Evolutionary conservation across 2,113 vertebrate genomes (phyloP).

Genomic region (Beaufortia kweichowensis): DNA sequence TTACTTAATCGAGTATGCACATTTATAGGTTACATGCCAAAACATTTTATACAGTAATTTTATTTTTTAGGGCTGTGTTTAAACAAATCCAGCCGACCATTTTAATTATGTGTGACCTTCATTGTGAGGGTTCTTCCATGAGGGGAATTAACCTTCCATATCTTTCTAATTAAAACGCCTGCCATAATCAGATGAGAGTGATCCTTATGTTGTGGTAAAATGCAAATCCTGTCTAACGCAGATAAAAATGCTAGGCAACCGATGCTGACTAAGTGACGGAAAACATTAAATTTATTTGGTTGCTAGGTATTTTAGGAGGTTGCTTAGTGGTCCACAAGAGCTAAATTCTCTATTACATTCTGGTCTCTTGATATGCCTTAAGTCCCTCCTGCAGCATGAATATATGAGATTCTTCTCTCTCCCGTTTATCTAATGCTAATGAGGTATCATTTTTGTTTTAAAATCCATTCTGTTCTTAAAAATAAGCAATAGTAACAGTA

Average conservation of each 20-base stretch:
- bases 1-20: too few relatives aligned
- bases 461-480: too few relatives aligned
- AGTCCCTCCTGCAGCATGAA: too few relatives aligned
- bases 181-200: constrained; percentile 13
- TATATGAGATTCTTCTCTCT: too few relatives aligned
- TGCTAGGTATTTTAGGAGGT: too few relatives aligned
- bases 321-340: too few relatives aligned
- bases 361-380: not conserved
- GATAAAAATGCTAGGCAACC: constrained; percentile 12
- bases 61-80: not conserved
- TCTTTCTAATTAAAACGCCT: constrained; percentile 46
- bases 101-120: constrained; percentile 46
- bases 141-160: constrained; percentile 32
- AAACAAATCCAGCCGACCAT: constrained; percentile 1
- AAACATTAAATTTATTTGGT: not conserved
- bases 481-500: too few relatives aligned
- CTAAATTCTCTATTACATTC: not conserved
- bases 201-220: constrained; percentile 29
- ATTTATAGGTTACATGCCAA: not conserved
- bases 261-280: constrained; percentile 3
- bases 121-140: not conserved
- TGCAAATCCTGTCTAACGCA: constrained; percentile 26
- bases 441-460: too few relatives aligned
- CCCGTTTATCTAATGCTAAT: too few relatives aligned
- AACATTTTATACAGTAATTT: not conserved